Evolutionary conservation across 2,797 vertebrate genomes (phyloP), one percentile per base, ranked within the genome.

Genomic region (Perodicticus potto): DNA sequence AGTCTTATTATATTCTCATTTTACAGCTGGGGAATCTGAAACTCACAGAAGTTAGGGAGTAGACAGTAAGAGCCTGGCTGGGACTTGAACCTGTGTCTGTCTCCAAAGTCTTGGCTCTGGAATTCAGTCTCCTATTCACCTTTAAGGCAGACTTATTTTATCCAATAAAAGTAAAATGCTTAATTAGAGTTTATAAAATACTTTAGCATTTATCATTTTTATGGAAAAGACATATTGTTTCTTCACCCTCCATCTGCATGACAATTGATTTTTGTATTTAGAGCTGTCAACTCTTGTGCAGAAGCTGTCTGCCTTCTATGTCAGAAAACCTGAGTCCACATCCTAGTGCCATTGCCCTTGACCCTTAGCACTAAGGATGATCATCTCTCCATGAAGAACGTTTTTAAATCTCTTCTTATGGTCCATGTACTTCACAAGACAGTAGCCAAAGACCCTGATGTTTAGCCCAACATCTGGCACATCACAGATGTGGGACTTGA

Each of bases 121-220:
- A 69, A 32, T 4, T 87, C 13, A 14, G 4, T 17, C 43, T 90
- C 16, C n/a, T 85, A 9, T 25, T 96, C 10, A 77, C 2, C 82
- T 80, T 94, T 61, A 73, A 88, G 73, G 69, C 7, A 81, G 55
- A 82, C 17, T 57, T 43, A 32, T 10, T 63, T 10, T 69, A 74
- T 74, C 37, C 5, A 70, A 57, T 67, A 90, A 70, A 4, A 78
- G 43, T n/a, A 69, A 94, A 61, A 49, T 45, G 8, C 16, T 73
- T 94, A 27, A 78, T 61, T 90, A 67, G 43, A 32, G 7, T 65
- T 94, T 94, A 43, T 22, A 70, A 67, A 67, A 45, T 73, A 65
- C 37, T 69, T 90, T 37, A 55, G 40, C 76, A 59, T 34, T 49
- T 65, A 14, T 32, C 72, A 34, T 65, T 89, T 86, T 83, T 57